Base-by-base conservation (phyloP, 2,113 vertebrate genomes). In the Silurus asotus region DNA sequence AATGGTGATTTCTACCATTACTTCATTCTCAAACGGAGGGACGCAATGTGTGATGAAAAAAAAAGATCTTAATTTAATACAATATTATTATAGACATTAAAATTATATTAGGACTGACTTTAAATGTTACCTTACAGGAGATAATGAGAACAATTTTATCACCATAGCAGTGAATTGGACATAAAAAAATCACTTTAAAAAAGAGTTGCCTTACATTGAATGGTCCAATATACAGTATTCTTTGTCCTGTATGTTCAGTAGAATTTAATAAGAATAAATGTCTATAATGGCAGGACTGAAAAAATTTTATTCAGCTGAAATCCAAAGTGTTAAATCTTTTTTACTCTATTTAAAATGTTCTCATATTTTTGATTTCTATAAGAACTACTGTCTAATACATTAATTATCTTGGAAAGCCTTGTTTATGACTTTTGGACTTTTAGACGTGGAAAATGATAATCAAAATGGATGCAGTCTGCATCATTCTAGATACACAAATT, bases 1-100 rank as follows among this genome's bases (percentile, higher is more conserved):
- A 85, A 48, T 61, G 23, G 67, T 62, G 59, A 75, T 75, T 83
- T 28, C 61, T 17, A 61, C 83, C 56, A 37, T 19, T n/a, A 49
- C 51, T 45, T 86, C 48, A 10, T 53, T 28, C 23, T 58, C 53
- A 67, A 74, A 88, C 8, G 56, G 28, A 59, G 49, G 17, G 37
- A 48, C 53, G 67, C n/a, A 58, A 86, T 81, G 5, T n/a, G 1
- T 19, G 59, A 20, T 11, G 49, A 67, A 65, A 77, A 65, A 67
- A 65, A 77, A 65, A 64, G 5, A 37, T 20, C 28, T 76, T 51
- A 75, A n/a, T 75, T 61, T 5, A 4, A 75, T 75, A 28, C 49
- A 56, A 61, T 59, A 51, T 84, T 75, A 84, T 51, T 53, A 64
- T 6, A 56, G 48, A 55, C 14, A 69, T 7, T 55, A 55, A 20